Evolutionary conservation across 2,888 invertebrate species (phyloP).

Genomic region (Imbricaverruca yamaguchii): DNA sequence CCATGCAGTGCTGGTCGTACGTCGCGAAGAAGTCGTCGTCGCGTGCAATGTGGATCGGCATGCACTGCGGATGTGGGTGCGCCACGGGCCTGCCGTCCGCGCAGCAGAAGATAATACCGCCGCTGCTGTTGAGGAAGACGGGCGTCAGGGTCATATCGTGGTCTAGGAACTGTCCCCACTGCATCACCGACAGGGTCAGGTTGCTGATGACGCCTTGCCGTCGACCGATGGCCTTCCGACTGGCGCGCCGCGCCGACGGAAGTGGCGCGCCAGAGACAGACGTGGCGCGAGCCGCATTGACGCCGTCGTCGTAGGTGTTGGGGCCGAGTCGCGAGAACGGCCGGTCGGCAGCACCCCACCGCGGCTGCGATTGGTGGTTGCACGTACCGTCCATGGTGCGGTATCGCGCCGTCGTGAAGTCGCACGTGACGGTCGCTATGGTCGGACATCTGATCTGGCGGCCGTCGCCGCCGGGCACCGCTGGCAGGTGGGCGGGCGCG

Average conservation of each 20-base stretch:
- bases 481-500: not conserved
- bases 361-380: constrained; percentile 66
- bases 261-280: constrained; percentile 41
- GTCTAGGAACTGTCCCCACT: constrained; percentile 33
- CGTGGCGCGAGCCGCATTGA: constrained; percentile 47
- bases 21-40: constrained; percentile 51
- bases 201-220: constrained; percentile 55
- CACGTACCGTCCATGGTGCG: constrained; percentile 65
- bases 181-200: constrained; percentile 56
- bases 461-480: too few species aligned
- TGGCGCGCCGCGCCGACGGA: constrained; percentile 68
- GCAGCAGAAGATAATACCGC: not conserved
- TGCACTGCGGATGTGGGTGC: constrained; percentile 53
- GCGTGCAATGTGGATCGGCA: constrained; percentile 53
- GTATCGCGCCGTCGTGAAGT: constrained; percentile 40
- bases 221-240: constrained; percentile 53
- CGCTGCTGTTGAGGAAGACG: constrained; percentile 15
- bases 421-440: not conserved
- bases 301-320: constrained; percentile 30
- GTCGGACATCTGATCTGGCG: too few species aligned
- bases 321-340: constrained; percentile 51
- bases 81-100: not conserved
- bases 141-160: constrained; percentile 33
- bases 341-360: constrained; percentile 74
- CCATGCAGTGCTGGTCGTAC: constrained; percentile 13